Base-by-base conservation (phyloP, 1,140 invertebrate genomes). In the Protaetia brevitarsis region DNA sequence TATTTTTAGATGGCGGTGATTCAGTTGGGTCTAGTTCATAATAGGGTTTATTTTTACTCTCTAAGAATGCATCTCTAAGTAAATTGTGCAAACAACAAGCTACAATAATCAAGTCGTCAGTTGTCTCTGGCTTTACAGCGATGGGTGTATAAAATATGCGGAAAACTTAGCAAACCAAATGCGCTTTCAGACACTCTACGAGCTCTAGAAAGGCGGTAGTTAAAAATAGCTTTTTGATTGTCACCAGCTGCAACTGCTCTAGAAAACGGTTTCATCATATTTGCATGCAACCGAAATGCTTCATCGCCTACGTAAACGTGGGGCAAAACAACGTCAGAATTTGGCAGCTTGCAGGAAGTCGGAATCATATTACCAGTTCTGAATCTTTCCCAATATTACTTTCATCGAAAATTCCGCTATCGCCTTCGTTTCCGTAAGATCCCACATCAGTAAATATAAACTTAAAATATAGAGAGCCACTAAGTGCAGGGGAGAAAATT, bases 371-470 rank as follows among this genome's bases (percentile, higher is more conserved):
- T 51, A 6, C 57, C 57, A 28, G 19, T 23, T 27, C 26, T 5
- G 16, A 59, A 8, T 59, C 28, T 59, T 27, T 59, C 2, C 41
- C 63, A 11, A 62, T 45, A 34, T 62, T 16, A 23, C 37, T 57
- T 26, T 64, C 64, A 8, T 16, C 10, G 45, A 65, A 78, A 63
- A 79, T 69, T 29, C 66, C 69, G 31, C 75, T 73, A 70, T 82
- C 78, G 23, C 75, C 69, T 67, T 78, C 70, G 63, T 71, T 77
- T 6, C 79, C 80, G 68, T 78, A 78, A 3, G 75, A 71, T 34
- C 80, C 80, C 11, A 83, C 75, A 69, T 83, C 77, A 45, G 83
- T 70, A 57, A 66, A 69, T 21, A 77, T 73, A 70, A 82, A 83
- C 66, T 77, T 75, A 69, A 26, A 80, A 70, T 69, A 82, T 6